Percentiles rank a stretch among this genome's conserved stretches.
Conservation (phyloP, 2,113 vertebrate species). For the Hypomesus transpacificus region DNA sequence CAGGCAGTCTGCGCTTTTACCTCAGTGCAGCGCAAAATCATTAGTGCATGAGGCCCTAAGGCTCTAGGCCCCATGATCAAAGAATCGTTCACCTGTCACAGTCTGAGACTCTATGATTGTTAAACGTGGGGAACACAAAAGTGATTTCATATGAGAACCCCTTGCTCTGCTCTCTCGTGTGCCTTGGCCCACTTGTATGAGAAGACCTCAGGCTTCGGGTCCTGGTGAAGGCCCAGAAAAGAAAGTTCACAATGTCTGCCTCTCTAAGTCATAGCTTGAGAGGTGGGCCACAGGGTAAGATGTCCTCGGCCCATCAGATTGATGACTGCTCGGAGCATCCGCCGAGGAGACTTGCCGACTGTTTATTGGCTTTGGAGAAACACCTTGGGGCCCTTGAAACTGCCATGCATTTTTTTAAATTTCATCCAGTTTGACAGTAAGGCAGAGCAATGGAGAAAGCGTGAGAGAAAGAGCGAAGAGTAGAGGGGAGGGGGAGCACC, state of each 20-base stretch:
- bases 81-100: too few relatives aligned
- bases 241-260: slow-evolving; percentile 5
- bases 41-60: too few relatives aligned
- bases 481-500: background rate
- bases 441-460: slow-evolving; percentile 11
- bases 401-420: slow-evolving; percentile 45
- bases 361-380: slow-evolving; percentile 63
- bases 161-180: slow-evolving; percentile 17
- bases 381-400: slow-evolving; percentile 54
- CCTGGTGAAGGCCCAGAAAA: slow-evolving; percentile 29
- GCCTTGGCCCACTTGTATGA: slow-evolving; percentile 21
- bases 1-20: too few relatives aligned
- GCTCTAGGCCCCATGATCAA: too few relatives aligned
- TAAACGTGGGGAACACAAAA: too few relatives aligned
- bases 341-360: slow-evolving; percentile 24
- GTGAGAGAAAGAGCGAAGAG: background rate
- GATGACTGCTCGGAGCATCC: slow-evolving; percentile 52
- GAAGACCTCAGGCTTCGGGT: background rate
- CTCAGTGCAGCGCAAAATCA: too few relatives aligned
- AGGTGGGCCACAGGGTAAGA: slow-evolving; percentile 25
- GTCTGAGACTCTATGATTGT: too few relatives aligned
- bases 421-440: slow-evolving; percentile 42
- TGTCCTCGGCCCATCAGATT: slow-evolving; percentile 49
- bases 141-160: too few relatives aligned
- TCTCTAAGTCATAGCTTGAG: slow-evolving; percentile 38